These are phyloP conservation scores for Ectemnius lituratus DNA, from an alignment of 2,888 invertebrate genomes.

Conservation along the genomic window DNA sequence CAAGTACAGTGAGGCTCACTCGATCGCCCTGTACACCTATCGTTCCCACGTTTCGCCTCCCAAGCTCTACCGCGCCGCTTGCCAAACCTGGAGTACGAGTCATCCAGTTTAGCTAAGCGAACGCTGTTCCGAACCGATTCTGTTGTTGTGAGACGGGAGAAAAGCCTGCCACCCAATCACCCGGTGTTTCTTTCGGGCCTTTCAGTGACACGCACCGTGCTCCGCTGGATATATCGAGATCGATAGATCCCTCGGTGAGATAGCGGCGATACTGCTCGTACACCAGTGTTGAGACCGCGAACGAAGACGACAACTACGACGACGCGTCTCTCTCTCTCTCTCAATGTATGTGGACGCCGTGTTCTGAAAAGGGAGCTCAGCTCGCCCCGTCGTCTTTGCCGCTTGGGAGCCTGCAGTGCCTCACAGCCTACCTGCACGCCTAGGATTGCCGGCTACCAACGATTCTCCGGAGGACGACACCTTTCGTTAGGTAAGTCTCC, in stretches of 20 bases:
- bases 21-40: slow-evolving; percentile 9
- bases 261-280: slow-evolving; percentile 15
- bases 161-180: neutral
- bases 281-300: neutral
- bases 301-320: slow-evolving; percentile 29
- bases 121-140: neutral
- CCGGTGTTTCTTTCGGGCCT: slow-evolving; percentile 5
- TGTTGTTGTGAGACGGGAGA: slow-evolving; percentile 2
- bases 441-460: too few relatives aligned
- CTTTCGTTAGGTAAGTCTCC: too few relatives aligned
- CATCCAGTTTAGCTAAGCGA: neutral
- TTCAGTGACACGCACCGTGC: slow-evolving; percentile 17
- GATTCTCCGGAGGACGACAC: too few relatives aligned
- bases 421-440: too few relatives aligned
- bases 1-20: slow-evolving; percentile 8
- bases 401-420: too few relatives aligned
- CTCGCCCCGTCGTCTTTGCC: too few relatives aligned
- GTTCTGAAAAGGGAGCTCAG: neutral
- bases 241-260: slow-evolving; percentile 42
- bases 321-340: slow-evolving; percentile 39
- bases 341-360: neutral
- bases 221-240: slow-evolving; percentile 36
- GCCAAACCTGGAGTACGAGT: neutral
- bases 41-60: slow-evolving; percentile 16
- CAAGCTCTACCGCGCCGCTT: neutral